Percentiles rank a stretch among this genome's conserved stretches.
phyloP scores from a whole-genome alignment of 2,888 invertebrate species.

The Beris morrisii region DNA sequence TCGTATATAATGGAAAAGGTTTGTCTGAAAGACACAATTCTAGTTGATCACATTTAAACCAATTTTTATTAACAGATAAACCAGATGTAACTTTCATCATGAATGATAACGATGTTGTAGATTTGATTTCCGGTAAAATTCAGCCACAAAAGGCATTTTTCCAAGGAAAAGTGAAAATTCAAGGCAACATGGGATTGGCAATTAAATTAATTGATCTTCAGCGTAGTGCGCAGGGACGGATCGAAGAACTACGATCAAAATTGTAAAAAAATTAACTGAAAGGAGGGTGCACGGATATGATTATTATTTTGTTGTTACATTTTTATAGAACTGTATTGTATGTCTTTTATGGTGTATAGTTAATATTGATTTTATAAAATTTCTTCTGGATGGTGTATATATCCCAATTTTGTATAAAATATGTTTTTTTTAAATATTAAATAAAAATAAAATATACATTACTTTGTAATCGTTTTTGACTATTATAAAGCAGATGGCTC shows the following conservation, averaged over 20 bases:
- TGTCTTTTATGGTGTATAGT: too few species aligned
- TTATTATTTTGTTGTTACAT: too few species aligned
- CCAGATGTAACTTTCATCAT: slow-evolving; percentile 89
- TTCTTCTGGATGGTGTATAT: too few species aligned
- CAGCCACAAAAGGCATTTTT: slow-evolving; percentile 96
- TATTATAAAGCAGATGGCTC: too few species aligned
- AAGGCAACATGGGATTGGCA: slow-evolving; percentile 95
- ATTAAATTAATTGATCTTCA: slow-evolving; percentile 90
- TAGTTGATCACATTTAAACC: slow-evolving; percentile 20
- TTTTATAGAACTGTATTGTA: too few species aligned
- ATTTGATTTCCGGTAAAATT: slow-evolving; percentile 85
- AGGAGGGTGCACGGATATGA: too few species aligned
- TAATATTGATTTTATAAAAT: too few species aligned
- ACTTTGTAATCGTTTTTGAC: too few species aligned
- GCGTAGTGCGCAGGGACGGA: slow-evolving; percentile 70
- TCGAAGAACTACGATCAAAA: slow-evolving; percentile 74
- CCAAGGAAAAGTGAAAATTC: slow-evolving; percentile 94
- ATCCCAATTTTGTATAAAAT: too few species aligned
- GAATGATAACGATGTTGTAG: slow-evolving; percentile 84
- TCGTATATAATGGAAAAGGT: slow-evolving; percentile 72
- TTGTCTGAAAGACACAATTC: not conserved
- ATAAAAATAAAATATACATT: too few species aligned
- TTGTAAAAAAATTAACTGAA: slow-evolving; percentile 59
- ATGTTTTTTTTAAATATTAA: too few species aligned
- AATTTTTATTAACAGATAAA: slow-evolving; percentile 62